Percentiles rank a stretch among this genome's conserved stretches.
These are phyloP conservation scores for Apteryx mantelli DNA, from an alignment of 2,113 vertebrate species.

Conservation along the genomic window DNA sequence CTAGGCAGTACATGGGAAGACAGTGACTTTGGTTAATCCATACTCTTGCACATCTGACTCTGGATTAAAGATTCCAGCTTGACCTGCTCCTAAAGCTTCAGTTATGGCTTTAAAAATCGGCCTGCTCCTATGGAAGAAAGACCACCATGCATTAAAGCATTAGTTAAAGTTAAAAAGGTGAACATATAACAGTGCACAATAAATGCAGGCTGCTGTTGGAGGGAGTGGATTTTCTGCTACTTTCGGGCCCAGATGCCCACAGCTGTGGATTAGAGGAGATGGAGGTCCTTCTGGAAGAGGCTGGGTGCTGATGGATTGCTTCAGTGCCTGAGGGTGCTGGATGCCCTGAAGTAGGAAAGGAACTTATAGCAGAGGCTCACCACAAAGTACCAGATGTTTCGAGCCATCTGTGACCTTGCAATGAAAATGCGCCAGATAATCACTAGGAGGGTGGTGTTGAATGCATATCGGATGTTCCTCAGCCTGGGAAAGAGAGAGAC, in stretches of 20 bases:
- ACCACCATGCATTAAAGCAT: constrained; percentile 42
- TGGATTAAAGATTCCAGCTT: background rate
- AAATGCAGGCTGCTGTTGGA: constrained; percentile 45
- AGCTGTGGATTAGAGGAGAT: constrained; percentile 41
- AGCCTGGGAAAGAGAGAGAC: constrained; percentile 79
- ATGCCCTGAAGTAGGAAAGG: constrained; percentile 93
- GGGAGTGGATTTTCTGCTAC: constrained; percentile 38
- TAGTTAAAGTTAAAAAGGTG: constrained; percentile 39
- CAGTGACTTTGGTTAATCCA: constrained; percentile 40
- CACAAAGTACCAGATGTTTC: constrained; percentile 96
- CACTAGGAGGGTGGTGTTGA: constrained; percentile 90
- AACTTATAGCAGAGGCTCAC: constrained; percentile 97
- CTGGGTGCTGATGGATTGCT: background rate
- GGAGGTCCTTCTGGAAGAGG: constrained; percentile 51
- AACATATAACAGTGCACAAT: constrained; percentile 20
- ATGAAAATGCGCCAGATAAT: constrained; percentile 96
- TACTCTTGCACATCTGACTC: background rate
- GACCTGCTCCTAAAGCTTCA: constrained; percentile 53
- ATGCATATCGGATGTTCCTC: constrained; percentile 91
- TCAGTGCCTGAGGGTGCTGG: constrained; percentile 90
- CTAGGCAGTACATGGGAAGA: constrained; percentile 27
- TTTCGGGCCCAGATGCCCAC: constrained; percentile 37
- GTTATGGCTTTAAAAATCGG: constrained; percentile 68
- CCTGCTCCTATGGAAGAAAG: constrained; percentile 32
- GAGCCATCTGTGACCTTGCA: constrained; percentile 93